Evolutionary conservation across 2,888 invertebrate species (phyloP), one percentile per base, ranked within the genome.

Genomic region (Eurytoma adleriae): DNA sequence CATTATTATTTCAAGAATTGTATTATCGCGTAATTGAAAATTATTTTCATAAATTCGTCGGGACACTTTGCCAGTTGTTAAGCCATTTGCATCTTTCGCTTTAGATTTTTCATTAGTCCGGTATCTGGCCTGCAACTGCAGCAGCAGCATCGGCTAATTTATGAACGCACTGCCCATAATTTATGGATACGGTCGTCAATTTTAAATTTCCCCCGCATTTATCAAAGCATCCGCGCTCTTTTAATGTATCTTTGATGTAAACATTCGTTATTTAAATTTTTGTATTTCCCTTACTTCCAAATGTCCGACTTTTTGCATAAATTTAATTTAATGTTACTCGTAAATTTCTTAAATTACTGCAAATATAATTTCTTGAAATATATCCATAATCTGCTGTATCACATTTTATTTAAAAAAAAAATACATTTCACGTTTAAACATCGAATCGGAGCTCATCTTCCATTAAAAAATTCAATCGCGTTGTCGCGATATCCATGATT

Each of bases 161-260:
- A 67, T 75, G 67, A 27, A 67, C 50, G 62, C 62, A 48, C 20
- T n/a, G 48, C 18, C 40, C 14, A 30, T 73, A 64, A 73, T 66
- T 73, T 64, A 73, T 30, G 56, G 40, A 40, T 56, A 20, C 20
- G 13, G 52, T 27, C 62, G 52, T 62, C 64, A 66, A 73, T 73
- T 56, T 73, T 48, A 66, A 66, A 73, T 73, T 73, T 56, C 30
- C 56, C 56, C 18, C 40, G 48, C 64, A 40, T 66, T 73, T 73
- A 73, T 61, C 24, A 30, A 64, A 40, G 27, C 20, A 69, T 56
- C 27, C 56, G 52, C 50, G 48, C 14, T 50, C 48, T 50, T 18
- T 48, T 30, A 64, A 56, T 56, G 56, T n/a, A 59, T 59, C 20
- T 40, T 40, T 40, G 40, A 40, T 40, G 40, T 40, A 40, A 40